A percentile compares a stretch with the other conserved stretches of the same genome.
phyloP scores from a whole-genome alignment of 2,113 vertebrate genomes.

The Uropsilus gracilis region DNA sequence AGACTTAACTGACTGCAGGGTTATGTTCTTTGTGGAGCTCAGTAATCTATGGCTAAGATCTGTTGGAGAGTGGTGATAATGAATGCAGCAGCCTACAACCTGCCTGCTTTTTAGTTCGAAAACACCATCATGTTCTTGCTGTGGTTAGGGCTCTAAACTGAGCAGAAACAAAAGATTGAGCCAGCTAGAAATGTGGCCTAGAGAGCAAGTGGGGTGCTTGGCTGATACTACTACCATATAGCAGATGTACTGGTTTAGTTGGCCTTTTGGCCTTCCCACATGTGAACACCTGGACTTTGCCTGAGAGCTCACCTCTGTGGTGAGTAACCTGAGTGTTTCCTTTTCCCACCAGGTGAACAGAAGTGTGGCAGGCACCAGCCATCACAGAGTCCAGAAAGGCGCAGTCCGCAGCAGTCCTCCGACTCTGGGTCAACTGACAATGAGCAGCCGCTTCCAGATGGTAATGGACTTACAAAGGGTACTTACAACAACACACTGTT shows the following conservation, averaged over 20 bases:
- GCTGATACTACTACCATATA: too few species aligned
- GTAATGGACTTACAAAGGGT: too few species aligned
- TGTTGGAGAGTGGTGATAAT: too few species aligned
- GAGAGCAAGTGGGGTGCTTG: not conserved
- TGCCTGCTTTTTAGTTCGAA: not conserved
- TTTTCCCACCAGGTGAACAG: constrained; percentile 66
- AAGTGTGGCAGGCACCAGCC: not conserved
- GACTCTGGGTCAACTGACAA: not conserved
- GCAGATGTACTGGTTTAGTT: not conserved
- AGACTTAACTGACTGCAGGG: not conserved
- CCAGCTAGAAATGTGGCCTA: fast-evolving
- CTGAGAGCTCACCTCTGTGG: not conserved
- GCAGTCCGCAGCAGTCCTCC: constrained; percentile 22
- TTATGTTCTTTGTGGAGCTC: not conserved
- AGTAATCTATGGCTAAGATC: not conserved
- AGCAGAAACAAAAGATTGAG: not conserved
- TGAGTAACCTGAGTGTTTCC: not conserved
- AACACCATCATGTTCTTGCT: too few species aligned
- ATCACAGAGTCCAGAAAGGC: constrained; percentile 52
- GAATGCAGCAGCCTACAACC: not conserved
- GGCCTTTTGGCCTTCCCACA: fast-evolving
- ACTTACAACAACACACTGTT: constrained; percentile 24
- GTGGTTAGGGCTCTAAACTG: not conserved
- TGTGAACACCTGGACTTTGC: not conserved
- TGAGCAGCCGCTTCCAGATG: constrained; percentile 36